These are phyloP conservation scores for Nasonia oneida DNA, from an alignment of 2,888 invertebrate species.

Conservation along the genomic window DNA sequence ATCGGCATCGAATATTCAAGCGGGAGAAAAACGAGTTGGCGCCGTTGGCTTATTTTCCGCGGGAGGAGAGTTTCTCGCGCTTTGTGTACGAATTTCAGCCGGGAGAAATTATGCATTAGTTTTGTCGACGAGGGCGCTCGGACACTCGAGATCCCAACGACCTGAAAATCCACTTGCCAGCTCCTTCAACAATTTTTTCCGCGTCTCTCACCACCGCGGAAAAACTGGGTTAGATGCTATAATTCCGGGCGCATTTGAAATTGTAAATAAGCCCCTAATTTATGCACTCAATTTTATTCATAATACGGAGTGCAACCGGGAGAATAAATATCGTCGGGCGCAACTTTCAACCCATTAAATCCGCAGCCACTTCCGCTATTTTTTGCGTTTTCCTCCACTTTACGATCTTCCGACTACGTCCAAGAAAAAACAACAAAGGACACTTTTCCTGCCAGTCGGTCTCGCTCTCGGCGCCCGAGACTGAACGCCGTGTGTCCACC, in stretches of 20 bases:
- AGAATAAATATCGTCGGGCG: no score
- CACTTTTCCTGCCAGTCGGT: neutral
- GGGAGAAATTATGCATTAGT: neutral
- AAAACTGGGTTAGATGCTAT: neutral
- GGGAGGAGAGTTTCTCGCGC: no score
- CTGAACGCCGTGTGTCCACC: neutral
- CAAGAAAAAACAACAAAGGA: neutral
- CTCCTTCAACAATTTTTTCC: neutral
- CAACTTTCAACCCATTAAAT: neutral
- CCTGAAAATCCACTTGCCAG: slow-evolving; percentile 1
- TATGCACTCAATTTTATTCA: no score
- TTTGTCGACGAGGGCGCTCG: neutral
- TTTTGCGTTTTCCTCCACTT: neutral
- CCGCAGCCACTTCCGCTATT: neutral
- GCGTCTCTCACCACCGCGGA: no score
- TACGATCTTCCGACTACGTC: neutral
- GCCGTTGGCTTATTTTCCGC: no score
- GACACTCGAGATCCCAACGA: neutral
- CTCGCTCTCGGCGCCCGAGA: neutral
- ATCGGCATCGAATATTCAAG: neutral
- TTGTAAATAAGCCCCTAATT: neutral
- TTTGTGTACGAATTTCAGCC: neutral
- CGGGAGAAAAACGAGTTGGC: neutral
- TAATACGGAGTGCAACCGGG: no score
- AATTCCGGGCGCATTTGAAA: neutral